Evolutionary conservation across 2,888 invertebrate species (phyloP).

Genomic region (Oscheius sp.): DNA sequence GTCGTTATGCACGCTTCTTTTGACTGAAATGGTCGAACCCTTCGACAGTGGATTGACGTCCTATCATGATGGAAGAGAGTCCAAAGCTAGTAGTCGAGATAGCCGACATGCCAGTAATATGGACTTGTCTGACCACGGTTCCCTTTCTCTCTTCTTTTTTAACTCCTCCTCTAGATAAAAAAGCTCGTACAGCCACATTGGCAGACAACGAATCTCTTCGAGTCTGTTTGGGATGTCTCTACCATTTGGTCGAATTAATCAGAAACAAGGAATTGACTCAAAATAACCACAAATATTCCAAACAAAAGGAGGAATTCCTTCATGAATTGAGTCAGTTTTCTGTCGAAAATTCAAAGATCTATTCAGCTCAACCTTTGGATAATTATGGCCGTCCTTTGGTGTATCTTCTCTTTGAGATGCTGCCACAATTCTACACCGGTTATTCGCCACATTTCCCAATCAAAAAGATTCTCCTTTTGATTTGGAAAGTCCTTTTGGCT

Average conservation of each 20-base stretch:
- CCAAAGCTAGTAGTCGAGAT: constrained; percentile 52
- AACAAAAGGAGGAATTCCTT: constrained; percentile 26
- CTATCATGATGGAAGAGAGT: constrained; percentile 46
- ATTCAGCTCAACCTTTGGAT: constrained; percentile 63
- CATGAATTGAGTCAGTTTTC: constrained; percentile 3
- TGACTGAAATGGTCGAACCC: constrained; percentile 88
- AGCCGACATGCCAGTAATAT: constrained; percentile 59
- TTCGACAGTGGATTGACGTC: constrained; percentile 41
- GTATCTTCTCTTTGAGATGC: constrained; percentile 89
- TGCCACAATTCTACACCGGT: constrained; percentile 93
- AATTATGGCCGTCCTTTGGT: constrained; percentile 53
- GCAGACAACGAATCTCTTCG: constrained; percentile 90
- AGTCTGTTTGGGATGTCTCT: constrained; percentile 89
- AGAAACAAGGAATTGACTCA: constrained; percentile 56
- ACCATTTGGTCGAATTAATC: constrained; percentile 93
- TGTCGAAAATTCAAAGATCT: not conserved
- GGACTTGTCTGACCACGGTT: constrained; percentile 59
- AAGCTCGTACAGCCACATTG: constrained; percentile 80
- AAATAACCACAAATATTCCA: constrained; percentile 6
- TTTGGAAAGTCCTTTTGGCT: constrained; percentile 94
- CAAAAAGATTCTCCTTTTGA: constrained; percentile 90
- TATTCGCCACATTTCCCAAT: constrained; percentile 96
- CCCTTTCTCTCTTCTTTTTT: not conserved
- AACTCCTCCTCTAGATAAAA: constrained; percentile 32
- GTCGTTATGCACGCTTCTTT: constrained; percentile 88